Base-by-base conservation (phyloP, 2,113 vertebrate species). In the Ciconia stormi region DNA sequence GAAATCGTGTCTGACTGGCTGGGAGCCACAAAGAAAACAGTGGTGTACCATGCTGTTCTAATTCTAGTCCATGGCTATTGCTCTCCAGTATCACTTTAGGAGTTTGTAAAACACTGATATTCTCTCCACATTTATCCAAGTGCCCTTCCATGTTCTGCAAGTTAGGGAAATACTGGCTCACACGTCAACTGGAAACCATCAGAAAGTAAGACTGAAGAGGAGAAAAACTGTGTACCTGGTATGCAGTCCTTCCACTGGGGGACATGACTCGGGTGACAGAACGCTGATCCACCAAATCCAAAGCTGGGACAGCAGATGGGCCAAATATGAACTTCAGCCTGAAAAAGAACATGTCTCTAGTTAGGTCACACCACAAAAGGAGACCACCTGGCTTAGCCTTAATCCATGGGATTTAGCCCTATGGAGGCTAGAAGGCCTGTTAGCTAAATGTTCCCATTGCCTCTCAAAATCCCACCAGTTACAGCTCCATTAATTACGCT, bases 281-380 rank as follows among this genome's bases (percentile, higher is more conserved):
- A 13, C 87, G 98, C 27, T 98, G 98, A 92, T 99, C 99, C 25
- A 99, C 99, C 69, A 99, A 82, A 96, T 99, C 99, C 97, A 99
- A 94, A 23, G 99, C 99, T 74, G 98, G 98, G 58, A 99, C 82
- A 6, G 99, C 99, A 72, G 97, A 98, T 1, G 99, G 90, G 7
- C 99, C 99, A 61, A 99, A 99, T 87, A 99, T 76, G 94, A 99
- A 99, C 95, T 98, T 99, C 95, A 99, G 90, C 89, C 99, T 99
- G 97, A 25, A 85, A 97, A 56, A 95, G 6, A 93, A 70, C 1
- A 4, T 19, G 14, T 44, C 32, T 87, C 36, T 18, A 27, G 50
- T 96, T 46, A 96, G 70, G 87, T 23, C 34, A 67, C 42, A 59
- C 16, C 67, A 63, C 53, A 42, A n/a, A 76, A 76, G 17, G 34